phyloP scores from a whole-genome alignment of 2,797 vertebrate genomes.

The Geotrypetes seraphini region DNA sequence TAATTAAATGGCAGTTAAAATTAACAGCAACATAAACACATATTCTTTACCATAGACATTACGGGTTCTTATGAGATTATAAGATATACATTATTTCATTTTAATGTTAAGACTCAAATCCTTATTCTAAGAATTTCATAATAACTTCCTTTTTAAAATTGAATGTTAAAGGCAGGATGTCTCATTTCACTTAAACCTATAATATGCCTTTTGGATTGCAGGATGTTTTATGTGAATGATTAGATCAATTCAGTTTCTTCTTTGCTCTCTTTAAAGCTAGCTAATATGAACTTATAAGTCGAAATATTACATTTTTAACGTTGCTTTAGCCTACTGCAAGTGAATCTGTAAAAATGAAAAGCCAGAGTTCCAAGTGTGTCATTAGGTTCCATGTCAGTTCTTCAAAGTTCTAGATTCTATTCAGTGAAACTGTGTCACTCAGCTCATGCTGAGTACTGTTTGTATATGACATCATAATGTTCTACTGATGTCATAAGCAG shows the following conservation, averaged over 20 bases:
- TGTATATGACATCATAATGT: no score
- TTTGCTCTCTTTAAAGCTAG: neutral
- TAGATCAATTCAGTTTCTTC: neutral
- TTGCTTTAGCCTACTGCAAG: neutral
- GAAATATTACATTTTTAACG: neutral
- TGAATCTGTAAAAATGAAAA: no score
- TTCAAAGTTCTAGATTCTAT: no score
- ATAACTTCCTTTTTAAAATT: constrained; percentile 4
- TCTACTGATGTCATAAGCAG: no score
- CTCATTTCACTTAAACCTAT: neutral
- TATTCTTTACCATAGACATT: neutral
- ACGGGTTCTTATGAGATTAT: neutral
- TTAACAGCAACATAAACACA: constrained; percentile 8
- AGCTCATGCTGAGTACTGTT: no score
- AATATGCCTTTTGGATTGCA: neutral
- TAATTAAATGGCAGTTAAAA: constrained; percentile 1
- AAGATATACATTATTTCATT: constrained; percentile 3
- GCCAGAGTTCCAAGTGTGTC: no score
- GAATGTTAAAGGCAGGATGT: constrained; percentile 12
- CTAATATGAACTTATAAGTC: neutral
- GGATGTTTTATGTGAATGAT: neutral
- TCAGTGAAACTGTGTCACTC: no score
- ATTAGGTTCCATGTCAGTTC: no score
- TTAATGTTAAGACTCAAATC: neutral
- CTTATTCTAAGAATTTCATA: neutral